Evolutionary conservation across 2,113 vertebrate species (phyloP).

Genomic region (Chloropsis hardwickii): DNA sequence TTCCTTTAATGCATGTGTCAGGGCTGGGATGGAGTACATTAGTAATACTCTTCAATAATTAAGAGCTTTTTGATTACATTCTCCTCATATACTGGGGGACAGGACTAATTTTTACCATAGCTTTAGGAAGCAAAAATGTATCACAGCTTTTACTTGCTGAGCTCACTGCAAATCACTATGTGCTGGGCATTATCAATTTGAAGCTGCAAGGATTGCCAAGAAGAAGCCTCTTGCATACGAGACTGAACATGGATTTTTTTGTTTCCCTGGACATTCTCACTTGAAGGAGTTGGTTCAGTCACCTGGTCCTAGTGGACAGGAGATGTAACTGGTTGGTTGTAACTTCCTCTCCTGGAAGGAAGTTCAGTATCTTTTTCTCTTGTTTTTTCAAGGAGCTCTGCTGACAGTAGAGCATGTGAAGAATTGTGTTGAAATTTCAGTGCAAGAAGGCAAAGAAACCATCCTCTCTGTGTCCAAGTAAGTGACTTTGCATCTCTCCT

Average conservation of each 20-base stretch:
- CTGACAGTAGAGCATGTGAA: conserved; percentile 90
- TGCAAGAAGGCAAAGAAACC: conserved; percentile 92
- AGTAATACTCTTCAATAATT: background rate
- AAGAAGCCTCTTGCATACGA: background rate
- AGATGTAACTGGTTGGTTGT: background rate
- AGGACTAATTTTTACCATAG: background rate
- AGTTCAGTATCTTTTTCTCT: conserved; percentile 1
- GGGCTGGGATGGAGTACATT: background rate
- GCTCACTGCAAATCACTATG: background rate
- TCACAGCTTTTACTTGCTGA: background rate
- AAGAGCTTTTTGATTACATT: background rate
- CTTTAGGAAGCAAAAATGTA: background rate
- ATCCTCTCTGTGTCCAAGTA: conserved; percentile 89
- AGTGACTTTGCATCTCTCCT: conserved; percentile 70
- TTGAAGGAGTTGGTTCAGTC: background rate
- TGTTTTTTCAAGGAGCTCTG: conserved; percentile 79
- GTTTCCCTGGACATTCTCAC: background rate
- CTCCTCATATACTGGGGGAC: background rate
- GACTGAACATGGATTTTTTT: background rate
- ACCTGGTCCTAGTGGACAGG: background rate
- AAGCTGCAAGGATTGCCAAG: background rate
- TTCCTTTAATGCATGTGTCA: background rate
- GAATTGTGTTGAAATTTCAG: conserved; percentile 79
- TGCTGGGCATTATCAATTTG: background rate
- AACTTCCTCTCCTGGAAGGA: background rate